Percentiles rank a stretch among this genome's conserved stretches.
These are phyloP conservation scores for Regulus satrapa DNA, from an alignment of 2,113 vertebrate species.

Conservation along the genomic window DNA sequence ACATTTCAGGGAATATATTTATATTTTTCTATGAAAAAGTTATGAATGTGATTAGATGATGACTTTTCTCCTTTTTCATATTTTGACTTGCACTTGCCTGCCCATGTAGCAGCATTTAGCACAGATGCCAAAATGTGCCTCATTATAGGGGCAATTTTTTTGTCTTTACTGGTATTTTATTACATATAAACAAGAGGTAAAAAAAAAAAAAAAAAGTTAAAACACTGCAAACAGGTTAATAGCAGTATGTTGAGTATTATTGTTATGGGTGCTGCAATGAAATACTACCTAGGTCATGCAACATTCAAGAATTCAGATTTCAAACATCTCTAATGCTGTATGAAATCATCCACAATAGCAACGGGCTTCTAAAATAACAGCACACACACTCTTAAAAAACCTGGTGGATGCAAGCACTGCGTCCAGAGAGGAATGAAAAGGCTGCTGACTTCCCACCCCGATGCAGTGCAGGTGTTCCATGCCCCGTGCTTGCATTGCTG, in stretches of 20 bases:
- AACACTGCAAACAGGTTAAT: conserved; percentile 58
- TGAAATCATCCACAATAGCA: conserved; percentile 20
- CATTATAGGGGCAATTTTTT: conserved; percentile 69
- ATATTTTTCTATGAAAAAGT: conserved; percentile 81
- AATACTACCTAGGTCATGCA: conserved; percentile 63
- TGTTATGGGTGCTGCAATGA: conserved; percentile 67
- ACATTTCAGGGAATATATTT: conserved; percentile 81
- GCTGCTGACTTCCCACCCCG: not conserved
- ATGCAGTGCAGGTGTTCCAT: not conserved
- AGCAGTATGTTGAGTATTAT: conserved; percentile 64
- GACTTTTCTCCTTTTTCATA: conserved; percentile 64
- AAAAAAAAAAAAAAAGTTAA: not conserved
- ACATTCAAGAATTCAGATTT: conserved; percentile 38
- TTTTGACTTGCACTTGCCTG: conserved; percentile 73
- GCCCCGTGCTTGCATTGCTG: not conserved
- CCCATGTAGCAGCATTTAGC: conserved; percentile 71
- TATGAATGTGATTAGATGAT: conserved; percentile 70
- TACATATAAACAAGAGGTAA: conserved; percentile 57
- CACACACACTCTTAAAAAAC: conserved; percentile 17
- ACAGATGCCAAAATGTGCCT: conserved; percentile 77
- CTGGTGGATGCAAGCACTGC: not conserved
- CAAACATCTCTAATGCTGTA: conserved; percentile 31
- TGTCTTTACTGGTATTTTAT: conserved; percentile 70
- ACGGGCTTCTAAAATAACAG: conserved; percentile 36
- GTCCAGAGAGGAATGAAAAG: not conserved